Base-by-base conservation (phyloP, 2,797 vertebrate species). In the Smutsia gigantea region DNA sequence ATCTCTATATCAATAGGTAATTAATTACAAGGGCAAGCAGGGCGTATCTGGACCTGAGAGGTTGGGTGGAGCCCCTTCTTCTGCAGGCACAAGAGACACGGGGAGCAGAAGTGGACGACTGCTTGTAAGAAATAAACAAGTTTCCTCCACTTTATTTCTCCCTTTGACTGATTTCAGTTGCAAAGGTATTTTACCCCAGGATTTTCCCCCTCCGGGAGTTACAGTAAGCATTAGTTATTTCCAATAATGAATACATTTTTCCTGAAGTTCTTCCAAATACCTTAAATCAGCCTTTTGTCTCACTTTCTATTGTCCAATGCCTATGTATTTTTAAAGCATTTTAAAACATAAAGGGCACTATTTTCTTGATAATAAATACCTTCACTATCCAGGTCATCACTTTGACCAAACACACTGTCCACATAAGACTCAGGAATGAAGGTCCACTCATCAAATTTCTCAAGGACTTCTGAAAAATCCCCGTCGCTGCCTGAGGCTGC, bases 351-450 rank as follows among this genome's bases (percentile, higher is more conserved):
- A 57, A 91, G n/a, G 21, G 1, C 79, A 46, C 12, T 46, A 3
- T 1, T 86, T 46, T 37, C n/a, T 95, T 72, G 8, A 13, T 29
- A 72, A 77, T 55, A 92, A 86, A 90, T 96, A 99, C 99, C 99
- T 94, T 99, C 99, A 39, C 99, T 99, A 97, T 99, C 99, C 96
- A 99, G 75, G 93, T 99, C 99, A 82, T 99, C 99, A 69, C 97
- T 98, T 51, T 97, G 97, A 51, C 98, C 97, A 86, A 99, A 99
- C 87, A 99, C 96, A 85, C 96, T 94, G 96, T 99, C 99, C 17
- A 99, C 98, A 79, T 98, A 96, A 46, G 98, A 97, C 23, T 99
- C 98, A 7, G 99, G 99, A 78, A 99, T 93, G 53, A 99, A 99
- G 95, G 97, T 97, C 98, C 98, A 99, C 7, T 99, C 99, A n/a